A percentile compares a stretch with the other conserved stretches of the same genome.
phyloP scores from a whole-genome alignment of 2,797 vertebrate species.

The Hippocampus kuda region DNA sequence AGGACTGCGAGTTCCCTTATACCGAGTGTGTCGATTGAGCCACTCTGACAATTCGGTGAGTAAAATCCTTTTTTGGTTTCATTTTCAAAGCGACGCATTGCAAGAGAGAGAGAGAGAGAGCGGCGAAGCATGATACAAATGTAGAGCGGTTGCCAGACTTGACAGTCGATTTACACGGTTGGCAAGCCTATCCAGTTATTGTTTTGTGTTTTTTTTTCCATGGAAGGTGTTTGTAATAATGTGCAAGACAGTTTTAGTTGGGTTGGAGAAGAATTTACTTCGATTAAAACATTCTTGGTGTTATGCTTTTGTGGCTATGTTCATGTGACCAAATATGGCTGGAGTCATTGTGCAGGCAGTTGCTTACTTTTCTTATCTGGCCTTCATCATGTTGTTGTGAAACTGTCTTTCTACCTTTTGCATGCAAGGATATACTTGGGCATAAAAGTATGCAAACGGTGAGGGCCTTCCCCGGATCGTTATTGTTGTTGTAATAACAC shows the following conservation, averaged over 20 bases:
- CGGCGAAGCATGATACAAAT: background rate
- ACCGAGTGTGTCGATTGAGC: too few relatives aligned
- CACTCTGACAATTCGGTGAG: background rate
- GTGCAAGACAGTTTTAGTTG: background rate
- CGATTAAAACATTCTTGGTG: background rate
- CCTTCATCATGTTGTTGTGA: background rate
- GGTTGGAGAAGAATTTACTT: background rate
- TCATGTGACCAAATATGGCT: background rate
- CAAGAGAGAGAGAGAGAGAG: background rate
- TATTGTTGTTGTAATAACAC: background rate
- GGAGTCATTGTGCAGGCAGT: too few relatives aligned
- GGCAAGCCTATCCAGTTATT: background rate
- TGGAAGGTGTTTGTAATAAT: background rate
- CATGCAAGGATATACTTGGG: background rate
- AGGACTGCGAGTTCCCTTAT: background rate
- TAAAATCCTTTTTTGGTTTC: background rate
- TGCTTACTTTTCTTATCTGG: background rate
- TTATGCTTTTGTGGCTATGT: background rate
- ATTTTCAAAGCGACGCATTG: background rate
- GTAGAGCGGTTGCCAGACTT: background rate
- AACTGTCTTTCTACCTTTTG: background rate
- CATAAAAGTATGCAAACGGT: background rate
- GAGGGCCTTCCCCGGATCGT: background rate
- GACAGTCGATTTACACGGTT: background rate
- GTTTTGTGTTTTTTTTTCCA: background rate